Evolutionary conservation across 2,113 vertebrate species (phyloP).

Genomic region (Phoxinus phoxinus): DNA sequence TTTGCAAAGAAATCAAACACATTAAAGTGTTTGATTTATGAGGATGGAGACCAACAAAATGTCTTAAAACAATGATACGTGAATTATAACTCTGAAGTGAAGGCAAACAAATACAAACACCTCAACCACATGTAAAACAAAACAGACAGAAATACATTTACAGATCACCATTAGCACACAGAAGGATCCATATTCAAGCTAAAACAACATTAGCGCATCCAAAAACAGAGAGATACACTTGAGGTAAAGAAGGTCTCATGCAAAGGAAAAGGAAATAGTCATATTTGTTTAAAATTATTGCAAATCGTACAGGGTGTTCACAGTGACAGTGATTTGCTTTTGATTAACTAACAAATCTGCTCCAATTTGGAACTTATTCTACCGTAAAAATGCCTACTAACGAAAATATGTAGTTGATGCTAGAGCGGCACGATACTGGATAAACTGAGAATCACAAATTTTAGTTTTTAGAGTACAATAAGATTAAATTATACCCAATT

Average conservation of each 20-base stretch:
- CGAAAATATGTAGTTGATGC: too few relatives aligned
- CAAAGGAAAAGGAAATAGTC: slow-evolving; percentile 5
- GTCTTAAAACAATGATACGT: slow-evolving; percentile 35
- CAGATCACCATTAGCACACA: slow-evolving; percentile 21
- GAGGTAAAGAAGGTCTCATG: slow-evolving; percentile 11
- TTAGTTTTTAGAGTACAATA: background rate
- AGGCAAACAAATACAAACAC: slow-evolving; percentile 35
- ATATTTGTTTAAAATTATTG: background rate
- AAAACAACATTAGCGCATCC: background rate
- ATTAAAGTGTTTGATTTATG: slow-evolving; percentile 36
- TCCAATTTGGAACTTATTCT: too few relatives aligned
- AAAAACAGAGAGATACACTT: slow-evolving; percentile 43
- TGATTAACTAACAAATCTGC: background rate
- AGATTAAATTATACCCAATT: background rate
- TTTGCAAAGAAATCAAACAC: slow-evolving; percentile 17
- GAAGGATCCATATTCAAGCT: slow-evolving; percentile 16
- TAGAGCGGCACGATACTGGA: too few relatives aligned
- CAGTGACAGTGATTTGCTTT: background rate
- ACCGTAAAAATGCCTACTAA: too few relatives aligned
- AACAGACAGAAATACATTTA: slow-evolving; percentile 2
- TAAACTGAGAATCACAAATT: too few relatives aligned
- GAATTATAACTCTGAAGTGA: slow-evolving; percentile 29
- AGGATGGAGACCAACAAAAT: slow-evolving; percentile 14
- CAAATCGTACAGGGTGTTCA: background rate
- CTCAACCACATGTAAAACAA: slow-evolving; percentile 23